Base-by-base conservation (phyloP, 2,797 vertebrate genomes). In the Margarornis squamiger region DNA sequence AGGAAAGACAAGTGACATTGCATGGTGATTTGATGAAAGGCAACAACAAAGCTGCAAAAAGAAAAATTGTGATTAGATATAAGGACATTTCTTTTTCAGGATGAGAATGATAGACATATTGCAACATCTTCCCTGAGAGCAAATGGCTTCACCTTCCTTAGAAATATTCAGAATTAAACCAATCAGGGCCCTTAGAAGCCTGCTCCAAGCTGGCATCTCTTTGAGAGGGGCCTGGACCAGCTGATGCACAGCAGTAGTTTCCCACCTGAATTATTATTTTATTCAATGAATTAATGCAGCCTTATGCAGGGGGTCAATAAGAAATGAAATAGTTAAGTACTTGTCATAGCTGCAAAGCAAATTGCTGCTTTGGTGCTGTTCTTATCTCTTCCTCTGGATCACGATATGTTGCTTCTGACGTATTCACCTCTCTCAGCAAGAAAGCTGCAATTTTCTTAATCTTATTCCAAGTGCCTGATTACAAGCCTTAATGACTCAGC, bases 391-490 rank as follows among this genome's bases (percentile, higher is more conserved):
- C 13, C 55, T 84, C 43, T 80, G 62, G 58, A 92, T 86, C n/a
- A 46, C 2, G 4, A 95, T 88, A 39, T 62, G 62, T 27, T 88
- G 34, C 54, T 93, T 88, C 76, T 90, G 70, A 94, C 1, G 6
- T 67, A 71, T 58, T 66, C 43, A 84, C 62, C 70, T 90, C 72
- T 48, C 94, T 73, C 90, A 84, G 66, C 62, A 90, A 94, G 86
- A 86, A 90, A 86, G 38, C 51, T 72, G 66, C 51, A 66, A 72
- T 94, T 95, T 92, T 22, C 80, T 91, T 93, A 66, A 86, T 95
- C 82, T 96, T 91, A 81, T 80, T 95, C 90, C 82, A 95, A 92
- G 76, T 78, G 70, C 61, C 76, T 95, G 91, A 93, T 95, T 95
- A 62, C 62, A 86, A 88, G n/a, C 16, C 45, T 90, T 92, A 90